Evolutionary conservation across 1,140 invertebrate species (phyloP).

Genomic region (Euura lappo): DNA sequence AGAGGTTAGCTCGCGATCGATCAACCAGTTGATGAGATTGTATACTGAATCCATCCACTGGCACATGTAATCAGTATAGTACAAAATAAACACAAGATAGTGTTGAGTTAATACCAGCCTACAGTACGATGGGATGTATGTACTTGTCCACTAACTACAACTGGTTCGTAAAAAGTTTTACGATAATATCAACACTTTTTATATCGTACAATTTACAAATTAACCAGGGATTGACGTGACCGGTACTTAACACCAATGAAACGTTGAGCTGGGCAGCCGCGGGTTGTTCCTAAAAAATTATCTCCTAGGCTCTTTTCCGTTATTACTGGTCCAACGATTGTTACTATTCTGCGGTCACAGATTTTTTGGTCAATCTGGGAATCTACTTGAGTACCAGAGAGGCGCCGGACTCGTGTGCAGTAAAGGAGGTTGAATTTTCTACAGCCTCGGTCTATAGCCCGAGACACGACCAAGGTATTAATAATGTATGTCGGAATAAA

Average conservation of each 20-base stretch:
- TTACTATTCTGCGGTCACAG: too few relatives aligned
- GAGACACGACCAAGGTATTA: neutral
- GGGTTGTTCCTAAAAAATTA: too few relatives aligned
- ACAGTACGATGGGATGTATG: neutral
- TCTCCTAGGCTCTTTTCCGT: too few relatives aligned
- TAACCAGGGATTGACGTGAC: constrained; percentile 1
- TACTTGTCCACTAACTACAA: neutral
- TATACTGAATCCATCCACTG: neutral
- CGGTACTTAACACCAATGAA: constrained; percentile 1
- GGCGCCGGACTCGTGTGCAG: too few relatives aligned
- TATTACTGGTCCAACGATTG: too few relatives aligned
- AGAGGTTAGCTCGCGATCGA: neutral
- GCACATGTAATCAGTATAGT: neutral
- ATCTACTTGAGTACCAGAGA: too few relatives aligned
- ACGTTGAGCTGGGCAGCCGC: neutral
- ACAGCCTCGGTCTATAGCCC: too few relatives aligned
- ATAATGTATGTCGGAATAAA: neutral
- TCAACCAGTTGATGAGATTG: neutral
- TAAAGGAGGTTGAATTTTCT: too few relatives aligned
- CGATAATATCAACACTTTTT: constrained; percentile 7
- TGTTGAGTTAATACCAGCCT: neutral
- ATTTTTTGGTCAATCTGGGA: too few relatives aligned
- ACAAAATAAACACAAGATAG: neutral
- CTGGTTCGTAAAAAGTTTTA: neutral
- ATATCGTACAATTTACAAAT: constrained; percentile 2